Conservation (phyloP, 2,797 vertebrate species). For the Hippopotamyrus pictus region DNA sequence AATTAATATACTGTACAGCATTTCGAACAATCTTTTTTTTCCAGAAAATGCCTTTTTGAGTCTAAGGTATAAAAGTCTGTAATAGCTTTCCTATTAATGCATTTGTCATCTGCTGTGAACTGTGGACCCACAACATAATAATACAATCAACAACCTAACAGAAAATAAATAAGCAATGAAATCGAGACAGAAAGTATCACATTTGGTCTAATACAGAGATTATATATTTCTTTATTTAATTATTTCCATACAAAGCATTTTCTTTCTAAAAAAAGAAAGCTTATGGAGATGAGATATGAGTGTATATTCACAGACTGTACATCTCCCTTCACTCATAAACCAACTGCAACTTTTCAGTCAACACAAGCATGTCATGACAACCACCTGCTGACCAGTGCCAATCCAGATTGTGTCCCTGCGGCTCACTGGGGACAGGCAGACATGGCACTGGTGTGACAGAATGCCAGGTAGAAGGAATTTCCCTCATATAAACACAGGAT, state of each 20-base stretch:
- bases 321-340: conserved; percentile 8
- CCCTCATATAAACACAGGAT: not conserved
- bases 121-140: not conserved
- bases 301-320: not conserved
- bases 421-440: conserved; percentile 3
- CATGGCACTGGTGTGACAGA: not conserved
- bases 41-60: not conserved
- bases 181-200: not conserved
- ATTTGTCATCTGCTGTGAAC: not conserved
- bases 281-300: not conserved
- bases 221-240: conserved; percentile 6
- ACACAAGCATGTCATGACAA: not conserved
- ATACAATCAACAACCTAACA: not conserved
- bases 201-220: not conserved
- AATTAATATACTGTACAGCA: not conserved
- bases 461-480: not conserved
- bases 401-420: not conserved
- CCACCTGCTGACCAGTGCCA: not conserved
- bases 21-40: not conserved
- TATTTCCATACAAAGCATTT: conserved; percentile 20
- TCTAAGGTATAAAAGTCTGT: not conserved
- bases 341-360: not conserved
- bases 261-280: conserved; percentile 14
- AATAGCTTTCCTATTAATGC: not conserved
- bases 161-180: not conserved